A percentile compares a stretch with the other conserved stretches of the same genome.
Evolutionary conservation across 2,113 vertebrate genomes (phyloP).

Genomic region (Antechinus flavipes): DNA sequence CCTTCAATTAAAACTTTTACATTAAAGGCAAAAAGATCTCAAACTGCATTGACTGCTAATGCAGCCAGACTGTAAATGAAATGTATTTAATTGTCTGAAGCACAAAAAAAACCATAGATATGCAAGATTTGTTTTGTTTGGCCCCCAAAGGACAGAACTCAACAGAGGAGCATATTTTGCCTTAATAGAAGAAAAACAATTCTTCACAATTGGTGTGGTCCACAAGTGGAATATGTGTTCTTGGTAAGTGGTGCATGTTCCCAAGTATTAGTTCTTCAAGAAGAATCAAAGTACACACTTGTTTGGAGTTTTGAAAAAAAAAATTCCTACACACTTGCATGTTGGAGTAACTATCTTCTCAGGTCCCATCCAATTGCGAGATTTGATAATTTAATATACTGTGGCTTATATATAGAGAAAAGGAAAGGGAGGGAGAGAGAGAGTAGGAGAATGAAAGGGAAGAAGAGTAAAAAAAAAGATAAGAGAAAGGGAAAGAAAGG

Average conservation of each 20-base stretch:
- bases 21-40: not conserved
- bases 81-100: not conserved
- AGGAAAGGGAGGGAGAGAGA: not conserved
- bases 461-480: too few species aligned
- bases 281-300: not conserved
- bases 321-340: not conserved
- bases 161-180: not conserved
- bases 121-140: not conserved
- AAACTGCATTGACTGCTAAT: not conserved
- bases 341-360: not conserved
- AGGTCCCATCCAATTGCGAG: not conserved
- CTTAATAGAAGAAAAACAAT: not conserved
- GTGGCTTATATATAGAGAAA: not conserved
- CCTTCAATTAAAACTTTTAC: not conserved
- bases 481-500: too few species aligned
- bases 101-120: conserved; percentile 2
- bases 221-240: not conserved
- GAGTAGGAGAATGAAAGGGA: too few species aligned
- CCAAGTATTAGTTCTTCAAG: not conserved
- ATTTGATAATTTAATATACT: not conserved
- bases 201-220: not conserved
- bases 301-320: not conserved
- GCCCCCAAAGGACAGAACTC: not conserved
- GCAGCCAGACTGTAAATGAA: not conserved
- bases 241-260: not conserved